Evolutionary conservation across 2,113 vertebrate species (phyloP), one percentile per base, ranked within the genome.

Genomic region (Elephas maximus): DNA sequence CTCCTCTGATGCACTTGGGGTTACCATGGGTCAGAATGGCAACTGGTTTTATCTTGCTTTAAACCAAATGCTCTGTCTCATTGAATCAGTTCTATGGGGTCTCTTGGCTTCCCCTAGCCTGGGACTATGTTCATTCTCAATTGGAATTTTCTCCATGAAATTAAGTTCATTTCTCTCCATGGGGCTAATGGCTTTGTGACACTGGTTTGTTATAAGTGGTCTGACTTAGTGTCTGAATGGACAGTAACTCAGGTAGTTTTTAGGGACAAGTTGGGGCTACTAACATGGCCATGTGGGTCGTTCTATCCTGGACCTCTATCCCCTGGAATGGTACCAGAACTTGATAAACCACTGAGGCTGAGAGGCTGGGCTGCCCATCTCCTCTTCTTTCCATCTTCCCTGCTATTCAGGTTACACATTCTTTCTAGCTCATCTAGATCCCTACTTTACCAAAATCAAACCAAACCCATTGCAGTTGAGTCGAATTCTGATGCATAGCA

Each of bases 361-460:
- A 74, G 23, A 26, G 2, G 10, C 18, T n/a, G 12, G n/a, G 21
- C 11, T 15, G 2, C 23, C 3, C 33, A 8, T 2, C 4, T 41
- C 7, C 8, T 1, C 8, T 41, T 5, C 17, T 76, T 37, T 23
- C 53, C 9, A 28, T 1, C 3, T n/a, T 71, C 15, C 5, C 14
- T 44, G 15, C 18, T 10, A 2, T 23, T 79, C 62, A 24, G 63
- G 6, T 17, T 77, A 6, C n/a, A 88, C 8, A 65, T 33, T 33
- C 53, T 24, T n/a, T 57, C 51, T 60, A 8, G 14, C 8, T 82
- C 24, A 17, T 23, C 14, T 30, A 10, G 30, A 87, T 37, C 37
- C 17, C 28, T 33, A 10, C 28, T 57, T 57, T 57, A 57, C 53
- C 53, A 11, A 57, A 57, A 57, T 11, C 53, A 57, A 57, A 17